phyloP scores from a whole-genome alignment of 2,797 vertebrate genomes.

The Lithobates pipiens region DNA sequence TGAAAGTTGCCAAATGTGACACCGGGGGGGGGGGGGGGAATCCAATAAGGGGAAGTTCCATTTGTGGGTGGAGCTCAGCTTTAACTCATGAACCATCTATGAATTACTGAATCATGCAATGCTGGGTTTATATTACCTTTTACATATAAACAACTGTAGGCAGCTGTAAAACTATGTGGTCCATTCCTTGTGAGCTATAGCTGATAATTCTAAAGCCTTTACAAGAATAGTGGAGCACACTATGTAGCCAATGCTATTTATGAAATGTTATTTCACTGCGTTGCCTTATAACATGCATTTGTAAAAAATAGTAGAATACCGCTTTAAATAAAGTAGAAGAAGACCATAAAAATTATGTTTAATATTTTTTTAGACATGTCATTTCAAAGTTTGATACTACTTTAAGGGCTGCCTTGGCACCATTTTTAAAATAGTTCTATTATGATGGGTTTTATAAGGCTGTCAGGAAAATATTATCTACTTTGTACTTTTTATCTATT shows the following conservation, averaged over 20 bases:
- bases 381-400: neutral
- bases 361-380: neutral
- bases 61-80: too few relatives aligned
- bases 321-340: too few relatives aligned
- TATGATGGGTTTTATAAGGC: neutral
- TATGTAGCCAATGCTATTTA: neutral
- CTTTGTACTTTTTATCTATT: constrained; percentile 42
- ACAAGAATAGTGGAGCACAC: neutral
- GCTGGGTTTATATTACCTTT: too few relatives aligned
- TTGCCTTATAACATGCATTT: neutral
- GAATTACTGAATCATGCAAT: too few relatives aligned
- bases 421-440: neutral
- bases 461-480: constrained; percentile 13
- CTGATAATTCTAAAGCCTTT: neutral
- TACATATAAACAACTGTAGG: neutral
- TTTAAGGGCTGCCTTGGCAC: neutral
- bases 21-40: too few relatives aligned
- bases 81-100: too few relatives aligned
- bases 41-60: too few relatives aligned
- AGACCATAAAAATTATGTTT: too few relatives aligned
- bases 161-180: neutral
- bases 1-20: too few relatives aligned
- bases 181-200: neutral
- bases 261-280: neutral
- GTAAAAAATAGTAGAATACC: neutral